Conservation (phyloP, 2,797 vertebrate species). For the Alosa sapidissima region DNA sequence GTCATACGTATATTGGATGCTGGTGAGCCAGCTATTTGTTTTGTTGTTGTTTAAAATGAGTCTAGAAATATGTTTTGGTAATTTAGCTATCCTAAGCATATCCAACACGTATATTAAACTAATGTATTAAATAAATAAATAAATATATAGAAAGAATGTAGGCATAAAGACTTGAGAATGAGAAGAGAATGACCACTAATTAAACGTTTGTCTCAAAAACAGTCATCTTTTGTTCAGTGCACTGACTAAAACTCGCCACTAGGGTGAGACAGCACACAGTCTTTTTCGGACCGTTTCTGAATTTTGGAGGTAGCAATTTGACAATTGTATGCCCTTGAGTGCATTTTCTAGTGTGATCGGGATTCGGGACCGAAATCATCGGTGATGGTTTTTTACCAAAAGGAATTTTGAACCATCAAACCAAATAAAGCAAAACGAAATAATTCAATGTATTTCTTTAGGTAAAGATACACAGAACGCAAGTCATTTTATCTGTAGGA, state of each 20-base stretch:
- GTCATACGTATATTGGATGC: too few relatives aligned
- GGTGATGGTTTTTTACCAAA: not conserved
- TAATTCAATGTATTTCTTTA: not conserved
- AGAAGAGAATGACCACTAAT: too few relatives aligned
- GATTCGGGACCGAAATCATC: not conserved
- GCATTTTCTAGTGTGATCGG: not conserved
- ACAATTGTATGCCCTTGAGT: not conserved
- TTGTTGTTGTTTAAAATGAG: too few relatives aligned
- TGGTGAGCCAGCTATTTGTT: too few relatives aligned
- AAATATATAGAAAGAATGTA: too few relatives aligned
- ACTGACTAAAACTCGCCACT: not conserved
- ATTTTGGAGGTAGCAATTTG: not conserved
- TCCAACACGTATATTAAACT: too few relatives aligned
- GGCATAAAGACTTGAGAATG: too few relatives aligned
- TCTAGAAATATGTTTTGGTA: too few relatives aligned
- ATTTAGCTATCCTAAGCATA: too few relatives aligned
- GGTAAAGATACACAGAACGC: not conserved
- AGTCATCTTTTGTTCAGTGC: not conserved
- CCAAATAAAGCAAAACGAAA: not conserved
- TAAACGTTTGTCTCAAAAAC: not conserved
- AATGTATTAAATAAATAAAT: too few relatives aligned
- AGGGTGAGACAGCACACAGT: not conserved
- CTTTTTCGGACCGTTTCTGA: not conserved
- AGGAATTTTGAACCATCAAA: not conserved
- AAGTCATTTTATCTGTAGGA: not conserved